Evolutionary conservation across 1,140 invertebrate species (phyloP).

Genomic region (Drosophila biarmipes): DNA sequence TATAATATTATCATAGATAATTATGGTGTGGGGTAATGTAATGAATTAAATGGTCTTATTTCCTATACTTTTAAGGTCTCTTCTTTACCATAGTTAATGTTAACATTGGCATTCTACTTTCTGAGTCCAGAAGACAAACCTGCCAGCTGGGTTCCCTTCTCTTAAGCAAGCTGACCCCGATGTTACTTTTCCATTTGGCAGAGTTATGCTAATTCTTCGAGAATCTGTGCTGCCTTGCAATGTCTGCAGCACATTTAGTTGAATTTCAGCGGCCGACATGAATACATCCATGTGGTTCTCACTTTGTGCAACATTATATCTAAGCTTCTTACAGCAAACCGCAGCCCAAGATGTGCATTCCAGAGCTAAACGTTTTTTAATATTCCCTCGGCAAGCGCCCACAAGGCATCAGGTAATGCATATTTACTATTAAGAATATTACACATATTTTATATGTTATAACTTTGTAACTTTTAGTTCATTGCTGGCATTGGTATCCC

Average conservation of each 20-base stretch:
- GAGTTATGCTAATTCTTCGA: slow-evolving; percentile 1
- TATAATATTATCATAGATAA: slow-evolving; percentile 19
- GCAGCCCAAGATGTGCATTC: not conserved
- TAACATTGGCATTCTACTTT: not conserved
- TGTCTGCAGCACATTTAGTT: slow-evolving; percentile 5
- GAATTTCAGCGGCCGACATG: not conserved
- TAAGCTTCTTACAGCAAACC: not conserved
- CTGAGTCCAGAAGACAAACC: not conserved
- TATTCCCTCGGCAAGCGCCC: slow-evolving; percentile 29
- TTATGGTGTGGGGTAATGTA: not conserved
- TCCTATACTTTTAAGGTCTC: too few species aligned
- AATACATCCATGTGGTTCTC: not conserved
- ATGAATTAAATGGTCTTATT: too few species aligned
- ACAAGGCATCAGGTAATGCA: slow-evolving; percentile 25
- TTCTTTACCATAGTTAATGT: not conserved
- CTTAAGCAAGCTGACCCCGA: not conserved
- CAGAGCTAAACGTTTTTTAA: slow-evolving; percentile 24
- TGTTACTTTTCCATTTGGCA: not conserved
- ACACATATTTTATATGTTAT: too few species aligned
- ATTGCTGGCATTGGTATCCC: slow-evolving; percentile 23
- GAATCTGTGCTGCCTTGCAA: not conserved
- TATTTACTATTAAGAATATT: too few species aligned
- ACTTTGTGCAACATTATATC: not conserved
- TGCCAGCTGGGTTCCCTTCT: not conserved
- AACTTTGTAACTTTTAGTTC: not conserved